A percentile compares a stretch with the other conserved stretches of the same genome.
phyloP scores from a whole-genome alignment of 2,113 vertebrate species.

The Paramisgurnus dabryanus region DNA sequence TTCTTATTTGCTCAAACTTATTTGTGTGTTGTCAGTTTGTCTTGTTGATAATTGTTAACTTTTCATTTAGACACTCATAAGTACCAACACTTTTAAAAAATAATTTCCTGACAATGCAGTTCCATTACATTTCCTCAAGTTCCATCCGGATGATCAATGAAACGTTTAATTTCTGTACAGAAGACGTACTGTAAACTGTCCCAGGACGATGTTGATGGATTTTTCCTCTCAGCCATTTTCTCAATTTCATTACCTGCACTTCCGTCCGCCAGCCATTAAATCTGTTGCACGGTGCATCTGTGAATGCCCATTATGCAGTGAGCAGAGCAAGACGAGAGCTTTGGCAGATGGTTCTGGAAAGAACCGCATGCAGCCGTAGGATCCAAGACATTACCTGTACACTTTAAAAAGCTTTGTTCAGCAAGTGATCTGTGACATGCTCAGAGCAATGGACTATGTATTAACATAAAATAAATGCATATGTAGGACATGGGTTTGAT shows the following conservation, averaged over 20 bases:
- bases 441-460: too few species aligned
- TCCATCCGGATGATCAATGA: slow-evolving; percentile 13
- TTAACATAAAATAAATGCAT: too few species aligned
- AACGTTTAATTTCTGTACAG: slow-evolving; percentile 30
- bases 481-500: too few species aligned
- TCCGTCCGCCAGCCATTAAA: slow-evolving; percentile 28
- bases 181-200: slow-evolving; percentile 35
- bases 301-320: slow-evolving; percentile 1
- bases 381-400: background rate
- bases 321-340: slow-evolving; percentile 1
- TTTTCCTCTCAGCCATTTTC: slow-evolving; percentile 8
- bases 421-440: too few species aligned
- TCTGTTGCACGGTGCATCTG: slow-evolving; percentile 16
- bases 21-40: background rate
- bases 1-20: too few species aligned
- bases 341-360: background rate
- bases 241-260: slow-evolving; percentile 31
- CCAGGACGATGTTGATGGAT: slow-evolving; percentile 39
- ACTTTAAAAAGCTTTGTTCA: background rate
- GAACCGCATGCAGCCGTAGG: background rate
- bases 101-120: background rate
- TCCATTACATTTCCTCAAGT: background rate
- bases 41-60: background rate
- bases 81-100: slow-evolving; percentile 13
- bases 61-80: background rate